Conservation (phyloP, 2,888 invertebrate species). For the Drosophila nr. fundita region DNA sequence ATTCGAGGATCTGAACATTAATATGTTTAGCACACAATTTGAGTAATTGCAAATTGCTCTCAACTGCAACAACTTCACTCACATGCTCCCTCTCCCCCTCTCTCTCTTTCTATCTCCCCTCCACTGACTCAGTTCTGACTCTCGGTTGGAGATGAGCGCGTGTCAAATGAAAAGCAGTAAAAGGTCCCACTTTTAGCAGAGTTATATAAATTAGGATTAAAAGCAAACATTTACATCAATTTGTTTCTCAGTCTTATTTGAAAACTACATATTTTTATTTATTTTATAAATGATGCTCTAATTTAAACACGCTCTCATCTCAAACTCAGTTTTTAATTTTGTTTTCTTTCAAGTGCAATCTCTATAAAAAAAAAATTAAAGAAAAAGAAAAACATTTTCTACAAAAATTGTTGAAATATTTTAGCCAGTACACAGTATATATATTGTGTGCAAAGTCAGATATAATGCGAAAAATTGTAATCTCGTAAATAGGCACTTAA, state of each 20-base stretch:
- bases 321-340: slow-evolving; percentile 24
- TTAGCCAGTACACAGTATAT: slow-evolving; percentile 31
- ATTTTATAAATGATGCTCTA: not conserved
- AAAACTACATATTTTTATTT: not conserved
- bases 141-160: slow-evolving; percentile 33
- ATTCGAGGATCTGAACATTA: slow-evolving; percentile 94
- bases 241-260: not conserved
- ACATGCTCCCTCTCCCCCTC: not conserved
- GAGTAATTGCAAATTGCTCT: slow-evolving; percentile 85
- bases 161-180: not conserved
- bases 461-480: slow-evolving; percentile 57
- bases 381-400: slow-evolving; percentile 40
- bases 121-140: slow-evolving; percentile 1
- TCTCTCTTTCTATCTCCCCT: not conserved
- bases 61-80: not conserved
- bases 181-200: not conserved
- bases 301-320: slow-evolving; percentile 29
- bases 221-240: not conserved
- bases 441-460: slow-evolving; percentile 44
- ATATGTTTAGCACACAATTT: slow-evolving; percentile 94
- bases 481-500: slow-evolving; percentile 75
- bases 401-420: slow-evolving; percentile 68
- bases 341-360: slow-evolving; percentile 67
- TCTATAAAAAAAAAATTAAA: slow-evolving; percentile 42
- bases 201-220: not conserved